Percentiles rank a stretch among this genome's conserved stretches.
Evolutionary conservation across 2,888 invertebrate genomes (phyloP).

Genomic region (Cheilosia vernalis): DNA sequence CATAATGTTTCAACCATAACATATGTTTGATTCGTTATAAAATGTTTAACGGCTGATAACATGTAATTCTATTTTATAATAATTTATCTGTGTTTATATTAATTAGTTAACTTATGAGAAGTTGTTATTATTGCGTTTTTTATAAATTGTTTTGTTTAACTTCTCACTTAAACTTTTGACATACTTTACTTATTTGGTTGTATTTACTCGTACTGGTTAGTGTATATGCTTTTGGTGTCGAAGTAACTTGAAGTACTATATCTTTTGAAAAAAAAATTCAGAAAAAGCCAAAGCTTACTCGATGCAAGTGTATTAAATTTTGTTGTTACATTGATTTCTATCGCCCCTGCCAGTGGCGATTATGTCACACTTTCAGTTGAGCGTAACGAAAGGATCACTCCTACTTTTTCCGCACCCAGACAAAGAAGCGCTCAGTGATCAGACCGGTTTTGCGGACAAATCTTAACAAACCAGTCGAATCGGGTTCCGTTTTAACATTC

Average conservation of each 20-base stretch:
- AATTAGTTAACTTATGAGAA: conserved; percentile 67
- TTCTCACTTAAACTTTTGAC: conserved; percentile 58
- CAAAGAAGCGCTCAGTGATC: too few species aligned
- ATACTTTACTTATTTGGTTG: conserved; percentile 61
- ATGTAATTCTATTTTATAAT: conserved; percentile 52
- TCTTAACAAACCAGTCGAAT: too few species aligned
- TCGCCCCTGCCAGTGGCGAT: too few species aligned
- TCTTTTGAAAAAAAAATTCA: not conserved
- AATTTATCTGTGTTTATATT: conserved; percentile 46
- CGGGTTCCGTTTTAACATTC: too few species aligned
- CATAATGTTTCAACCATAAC: conserved; percentile 75
- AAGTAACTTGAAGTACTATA: not conserved
- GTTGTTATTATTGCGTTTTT: conserved; percentile 46
- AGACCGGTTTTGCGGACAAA: too few species aligned
- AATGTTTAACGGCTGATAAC: conserved; percentile 75
- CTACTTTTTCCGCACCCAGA: too few species aligned
- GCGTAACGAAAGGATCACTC: too few species aligned
- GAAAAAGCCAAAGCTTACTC: too few species aligned
- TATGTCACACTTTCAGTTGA: too few species aligned
- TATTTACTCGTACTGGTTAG: conserved; percentile 52
- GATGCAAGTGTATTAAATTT: too few species aligned
- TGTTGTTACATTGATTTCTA: too few species aligned
- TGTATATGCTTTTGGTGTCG: conserved; percentile 37
- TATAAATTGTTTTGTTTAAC: conserved; percentile 32
- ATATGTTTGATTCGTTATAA: conserved; percentile 74